phyloP scores from a whole-genome alignment of 2,888 invertebrate species.

The Serrognathus titanus region DNA sequence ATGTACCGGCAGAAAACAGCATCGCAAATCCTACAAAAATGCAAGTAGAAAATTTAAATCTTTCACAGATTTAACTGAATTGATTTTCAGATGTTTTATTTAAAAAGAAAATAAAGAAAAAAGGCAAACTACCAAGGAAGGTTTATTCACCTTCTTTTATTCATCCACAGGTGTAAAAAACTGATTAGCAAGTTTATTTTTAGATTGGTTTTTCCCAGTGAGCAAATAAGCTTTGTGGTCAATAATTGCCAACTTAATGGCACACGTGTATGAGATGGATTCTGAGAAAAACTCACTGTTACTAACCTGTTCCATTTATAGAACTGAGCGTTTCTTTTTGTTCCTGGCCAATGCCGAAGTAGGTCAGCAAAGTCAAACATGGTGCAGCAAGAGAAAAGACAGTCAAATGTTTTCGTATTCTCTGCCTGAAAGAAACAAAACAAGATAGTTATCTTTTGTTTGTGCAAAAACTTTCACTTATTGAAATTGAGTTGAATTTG shows the following conservation, averaged over 20 bases:
- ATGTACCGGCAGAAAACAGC: slow-evolving; percentile 98
- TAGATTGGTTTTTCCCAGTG: background rate
- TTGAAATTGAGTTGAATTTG: background rate
- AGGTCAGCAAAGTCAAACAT: slow-evolving; percentile 82
- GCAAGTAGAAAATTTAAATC: background rate
- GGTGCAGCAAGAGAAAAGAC: slow-evolving; percentile 95
- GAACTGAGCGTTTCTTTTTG: slow-evolving; percentile 87
- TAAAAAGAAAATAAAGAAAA: background rate
- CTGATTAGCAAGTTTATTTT: too few species aligned
- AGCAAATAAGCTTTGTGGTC: background rate
- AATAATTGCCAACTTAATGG: background rate
- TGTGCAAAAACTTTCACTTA: too few species aligned
- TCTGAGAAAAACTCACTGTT: background rate
- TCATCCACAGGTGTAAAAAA: too few species aligned
- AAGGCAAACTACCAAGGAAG: background rate
- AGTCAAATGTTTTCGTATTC: slow-evolving; percentile 84
- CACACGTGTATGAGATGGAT: background rate
- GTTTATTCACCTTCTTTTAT: too few species aligned
- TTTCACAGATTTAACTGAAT: background rate
- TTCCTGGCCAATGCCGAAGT: slow-evolving; percentile 89
- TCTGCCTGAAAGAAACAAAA: slow-evolving; percentile 51
- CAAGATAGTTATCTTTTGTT: background rate
- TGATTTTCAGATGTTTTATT: too few species aligned
- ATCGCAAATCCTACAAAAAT: slow-evolving; percentile 74
- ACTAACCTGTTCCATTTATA: slow-evolving; percentile 81